phyloP scores from a whole-genome alignment of 2,888 invertebrate genomes.

The Dynastes tityus region DNA sequence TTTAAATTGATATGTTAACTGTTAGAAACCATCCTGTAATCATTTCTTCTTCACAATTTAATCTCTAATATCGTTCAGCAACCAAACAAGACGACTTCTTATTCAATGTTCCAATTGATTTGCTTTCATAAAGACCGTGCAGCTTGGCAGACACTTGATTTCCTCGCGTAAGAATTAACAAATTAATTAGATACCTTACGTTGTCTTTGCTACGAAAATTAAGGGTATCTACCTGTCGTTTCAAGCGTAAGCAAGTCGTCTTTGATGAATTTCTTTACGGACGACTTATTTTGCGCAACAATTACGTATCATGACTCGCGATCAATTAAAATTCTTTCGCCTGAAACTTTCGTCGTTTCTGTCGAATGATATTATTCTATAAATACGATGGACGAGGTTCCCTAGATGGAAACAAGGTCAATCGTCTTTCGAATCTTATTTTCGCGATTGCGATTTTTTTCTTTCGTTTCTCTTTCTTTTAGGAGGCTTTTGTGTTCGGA shows the following conservation, averaged over 20 bases:
- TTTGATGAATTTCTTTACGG: constrained; percentile 16
- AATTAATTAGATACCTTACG: neutral
- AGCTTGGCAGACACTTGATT: too few species aligned
- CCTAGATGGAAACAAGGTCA: constrained; percentile 27
- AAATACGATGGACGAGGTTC: constrained; percentile 9
- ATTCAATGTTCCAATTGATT: too few species aligned
- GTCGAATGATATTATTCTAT: constrained; percentile 4
- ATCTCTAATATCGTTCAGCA: too few species aligned
- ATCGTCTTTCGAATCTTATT: constrained; percentile 23
- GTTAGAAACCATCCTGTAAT: too few species aligned
- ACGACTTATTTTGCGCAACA: constrained; percentile 29
- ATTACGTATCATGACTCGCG: constrained; percentile 18
- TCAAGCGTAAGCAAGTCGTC: constrained; percentile 25
- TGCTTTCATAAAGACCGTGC: too few species aligned
- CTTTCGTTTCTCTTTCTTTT: neutral
- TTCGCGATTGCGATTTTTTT: neutral
- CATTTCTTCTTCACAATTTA: too few species aligned
- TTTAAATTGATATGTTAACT: too few species aligned
- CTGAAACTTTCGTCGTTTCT: constrained; percentile 23
- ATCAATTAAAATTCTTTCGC: constrained; percentile 33
- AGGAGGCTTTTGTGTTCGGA: neutral
- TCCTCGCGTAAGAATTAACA: neutral
- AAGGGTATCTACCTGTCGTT: neutral
- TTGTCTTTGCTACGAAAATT: constrained; percentile 4
- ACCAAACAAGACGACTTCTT: too few species aligned